phyloP scores from a whole-genome alignment of 2,797 vertebrate genomes.

The Pantherophis vulpinus region DNA sequence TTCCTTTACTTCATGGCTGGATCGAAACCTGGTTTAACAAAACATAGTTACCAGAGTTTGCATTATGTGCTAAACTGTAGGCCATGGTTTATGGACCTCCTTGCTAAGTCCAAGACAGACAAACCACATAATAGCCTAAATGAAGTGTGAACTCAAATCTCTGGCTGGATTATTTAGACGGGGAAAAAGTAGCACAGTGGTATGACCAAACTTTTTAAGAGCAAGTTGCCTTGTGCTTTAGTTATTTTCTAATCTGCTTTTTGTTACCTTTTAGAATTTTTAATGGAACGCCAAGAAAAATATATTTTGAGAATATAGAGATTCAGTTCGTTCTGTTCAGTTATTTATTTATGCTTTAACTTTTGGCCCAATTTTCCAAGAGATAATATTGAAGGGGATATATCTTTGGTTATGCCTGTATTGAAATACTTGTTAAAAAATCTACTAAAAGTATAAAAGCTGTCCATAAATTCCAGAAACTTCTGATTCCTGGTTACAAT shows the following conservation, averaged over 20 bases:
- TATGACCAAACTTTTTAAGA: neutral
- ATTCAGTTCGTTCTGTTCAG: neutral
- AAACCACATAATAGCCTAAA: neutral
- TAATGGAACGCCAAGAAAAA: neutral
- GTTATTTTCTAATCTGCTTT: neutral
- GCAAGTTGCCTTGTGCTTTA: neutral
- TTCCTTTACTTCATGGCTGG: neutral
- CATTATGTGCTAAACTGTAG: neutral
- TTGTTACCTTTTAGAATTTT: neutral
- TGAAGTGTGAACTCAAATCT: neutral
- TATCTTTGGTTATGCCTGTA: neutral
- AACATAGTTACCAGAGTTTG: neutral
- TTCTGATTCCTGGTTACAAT: neutral
- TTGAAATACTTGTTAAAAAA: neutral
- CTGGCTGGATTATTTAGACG: neutral
- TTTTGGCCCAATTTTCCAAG: neutral
- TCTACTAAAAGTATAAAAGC: neutral
- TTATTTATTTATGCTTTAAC: neutral
- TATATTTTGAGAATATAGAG: neutral
- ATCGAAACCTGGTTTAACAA: neutral
- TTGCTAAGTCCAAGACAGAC: neutral
- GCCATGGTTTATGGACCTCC: neutral
- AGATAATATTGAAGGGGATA: neutral
- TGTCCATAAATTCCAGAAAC: neutral
- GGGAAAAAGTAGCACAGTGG: neutral